A percentile compares a stretch with the other conserved stretches of the same genome.
Evolutionary conservation across 1,140 invertebrate species (phyloP).

Genomic region (Tetramorium simillimum): DNA sequence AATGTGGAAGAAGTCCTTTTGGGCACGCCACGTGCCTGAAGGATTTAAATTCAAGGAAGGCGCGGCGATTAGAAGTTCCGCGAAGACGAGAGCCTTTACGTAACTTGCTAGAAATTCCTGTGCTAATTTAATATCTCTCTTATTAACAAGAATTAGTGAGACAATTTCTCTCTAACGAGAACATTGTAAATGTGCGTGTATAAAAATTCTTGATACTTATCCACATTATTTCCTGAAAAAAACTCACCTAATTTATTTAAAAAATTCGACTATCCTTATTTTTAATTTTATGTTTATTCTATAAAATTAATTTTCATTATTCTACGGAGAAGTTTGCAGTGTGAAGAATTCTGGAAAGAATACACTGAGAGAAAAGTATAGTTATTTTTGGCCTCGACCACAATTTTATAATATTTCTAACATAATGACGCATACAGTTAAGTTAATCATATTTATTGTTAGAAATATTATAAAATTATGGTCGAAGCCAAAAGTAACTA

Average conservation of each 20-base stretch:
- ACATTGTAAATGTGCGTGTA: not conserved
- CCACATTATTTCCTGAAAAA: not conserved
- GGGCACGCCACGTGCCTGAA: constrained; percentile 69
- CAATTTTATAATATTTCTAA: too few species aligned
- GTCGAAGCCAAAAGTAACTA: too few species aligned
- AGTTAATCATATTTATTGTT: too few species aligned
- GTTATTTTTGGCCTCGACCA: too few species aligned
- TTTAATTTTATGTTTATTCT: not conserved
- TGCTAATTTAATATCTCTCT: constrained; percentile 19
- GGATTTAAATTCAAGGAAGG: constrained; percentile 77
- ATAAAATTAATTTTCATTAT: not conserved
- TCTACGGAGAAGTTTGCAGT: not conserved
- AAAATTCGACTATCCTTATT: not conserved
- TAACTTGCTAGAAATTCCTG: constrained; percentile 44
- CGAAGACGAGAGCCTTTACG: constrained; percentile 67
- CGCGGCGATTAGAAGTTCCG: constrained; percentile 66
- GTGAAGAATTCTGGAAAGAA: too few species aligned
- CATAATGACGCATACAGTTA: too few species aligned
- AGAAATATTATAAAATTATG: too few species aligned
- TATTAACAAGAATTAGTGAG: constrained; percentile 15
- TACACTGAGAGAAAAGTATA: too few species aligned
- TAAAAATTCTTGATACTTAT: not conserved
- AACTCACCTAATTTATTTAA: not conserved
- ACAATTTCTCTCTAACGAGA: not conserved
- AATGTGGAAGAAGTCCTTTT: constrained; percentile 46